phyloP scores from a whole-genome alignment of 92 coral and sea anemone genomes.

The Desmophyllum pertusum region DNA sequence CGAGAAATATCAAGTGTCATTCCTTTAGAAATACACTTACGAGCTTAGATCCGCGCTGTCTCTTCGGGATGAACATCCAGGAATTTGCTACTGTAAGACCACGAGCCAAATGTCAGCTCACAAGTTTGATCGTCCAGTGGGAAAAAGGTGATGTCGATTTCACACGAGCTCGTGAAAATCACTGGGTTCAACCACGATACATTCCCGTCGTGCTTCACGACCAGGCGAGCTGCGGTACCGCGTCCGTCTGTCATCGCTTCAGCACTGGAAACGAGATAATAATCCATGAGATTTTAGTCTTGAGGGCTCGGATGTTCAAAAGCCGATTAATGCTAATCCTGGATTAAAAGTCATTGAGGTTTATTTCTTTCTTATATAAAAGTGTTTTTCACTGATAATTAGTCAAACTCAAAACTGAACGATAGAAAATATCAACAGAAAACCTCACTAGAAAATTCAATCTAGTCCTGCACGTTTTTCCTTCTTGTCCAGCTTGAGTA shows the following conservation, averaged over 20 bases:
- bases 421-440: no score
- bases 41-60: constrained; percentile 57
- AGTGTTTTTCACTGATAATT: no score
- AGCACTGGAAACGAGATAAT: constrained; percentile 7
- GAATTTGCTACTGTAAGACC: constrained; percentile 58
- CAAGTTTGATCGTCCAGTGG: constrained; percentile 88
- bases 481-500: no score
- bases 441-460: no score
- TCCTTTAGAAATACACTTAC: constrained; percentile 53
- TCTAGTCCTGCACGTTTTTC: no score
- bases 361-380: no score
- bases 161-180: constrained; percentile 74
- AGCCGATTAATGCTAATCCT: no score
- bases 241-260: constrained; percentile 44
- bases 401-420: no score
- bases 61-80: constrained; percentile 57
- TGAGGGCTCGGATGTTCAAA: no score
- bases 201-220: constrained; percentile 60
- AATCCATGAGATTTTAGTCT: not conserved
- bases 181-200: constrained; percentile 73
- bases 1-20: no score
- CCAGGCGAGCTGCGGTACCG: constrained; percentile 58
- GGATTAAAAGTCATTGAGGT: no score
- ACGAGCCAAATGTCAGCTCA: constrained; percentile 66
- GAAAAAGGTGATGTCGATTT: constrained; percentile 75